phyloP scores from a whole-genome alignment of 2,113 vertebrate genomes.

The Thermophis baileyi region DNA sequence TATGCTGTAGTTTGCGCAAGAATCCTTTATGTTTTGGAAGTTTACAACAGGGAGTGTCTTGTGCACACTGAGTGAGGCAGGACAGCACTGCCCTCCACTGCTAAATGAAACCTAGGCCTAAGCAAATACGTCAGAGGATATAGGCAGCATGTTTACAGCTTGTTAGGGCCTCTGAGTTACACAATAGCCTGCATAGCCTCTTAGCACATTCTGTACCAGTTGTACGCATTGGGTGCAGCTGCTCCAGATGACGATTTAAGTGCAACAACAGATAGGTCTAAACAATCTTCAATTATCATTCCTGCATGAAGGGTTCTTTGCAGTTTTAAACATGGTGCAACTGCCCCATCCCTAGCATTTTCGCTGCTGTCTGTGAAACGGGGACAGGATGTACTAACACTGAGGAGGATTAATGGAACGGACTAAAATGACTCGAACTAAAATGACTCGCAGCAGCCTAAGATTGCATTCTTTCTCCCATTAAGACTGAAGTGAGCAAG shows the following conservation, averaged over 20 bases:
- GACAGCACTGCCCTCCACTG: background rate
- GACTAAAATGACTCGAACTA: background rate
- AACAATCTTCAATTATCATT: background rate
- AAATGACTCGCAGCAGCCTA: background rate
- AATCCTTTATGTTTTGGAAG: constrained; percentile 20
- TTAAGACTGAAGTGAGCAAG: background rate
- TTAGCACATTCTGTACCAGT: constrained; percentile 48
- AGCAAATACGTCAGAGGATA: constrained; percentile 21
- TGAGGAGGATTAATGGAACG: constrained; percentile 4
- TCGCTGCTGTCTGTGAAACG: background rate
- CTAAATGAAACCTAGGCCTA: background rate
- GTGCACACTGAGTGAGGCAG: background rate
- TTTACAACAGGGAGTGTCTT: constrained; percentile 18
- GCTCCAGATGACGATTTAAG: background rate
- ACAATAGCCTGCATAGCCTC: constrained; percentile 32
- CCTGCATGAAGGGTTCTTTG: fast-evolving
- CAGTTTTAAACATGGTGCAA: background rate
- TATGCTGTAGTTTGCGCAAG: constrained; percentile 21
- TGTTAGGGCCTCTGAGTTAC: constrained; percentile 36
- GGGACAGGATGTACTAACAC: constrained; percentile 16
- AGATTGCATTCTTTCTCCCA: constrained; percentile 1
- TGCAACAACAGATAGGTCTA: background rate
- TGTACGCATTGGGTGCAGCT: constrained; percentile 35
- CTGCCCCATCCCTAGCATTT: background rate
- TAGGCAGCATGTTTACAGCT: constrained; percentile 27